Base-by-base conservation (phyloP, 1,140 invertebrate genomes). In the Tenebrio molitor region DNA sequence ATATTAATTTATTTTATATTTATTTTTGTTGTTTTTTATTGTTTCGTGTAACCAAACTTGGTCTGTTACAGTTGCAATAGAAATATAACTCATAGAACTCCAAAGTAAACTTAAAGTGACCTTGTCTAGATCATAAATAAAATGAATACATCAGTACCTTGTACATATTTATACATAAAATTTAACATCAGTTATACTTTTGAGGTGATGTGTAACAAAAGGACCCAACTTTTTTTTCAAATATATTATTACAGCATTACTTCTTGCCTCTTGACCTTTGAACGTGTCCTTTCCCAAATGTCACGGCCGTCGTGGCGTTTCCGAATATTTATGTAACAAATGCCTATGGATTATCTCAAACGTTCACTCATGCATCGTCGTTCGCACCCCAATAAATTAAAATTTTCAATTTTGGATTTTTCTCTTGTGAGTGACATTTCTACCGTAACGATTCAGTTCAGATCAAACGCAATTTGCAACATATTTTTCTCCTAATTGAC, bases 1-100 rank as follows among this genome's bases (percentile, higher is more conserved):
- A 79, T 79, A 79, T 78, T 78, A 77, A 76, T 79, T 78, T 77
- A 76, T 76, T 79, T 79, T 77, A 73, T 77, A 77, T 78, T 78
- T 77, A 74, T 75, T 77, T 72, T 76, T 72, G 65, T 73, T 44
- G 65, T 73, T 44, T 62, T 72, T 46, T 29, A 63, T 76, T 72
- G 70, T 68, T 72, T 76, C 72, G n/a, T 72, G 70, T 75, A 75
- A 72, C 73, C 73, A 75, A 75, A 75, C 73, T 75, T 62, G 46
- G 63, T 71, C 73, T 74, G 73, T 74, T 62, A 44, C 44, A 63
- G 62, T 46, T 67, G 36, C 23, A 42, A 67, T 44, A 67, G 36
- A 64, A 64, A 34, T 50, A 72, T 67, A 75, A 65, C 33, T 65
- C 33, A 65, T 65, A 63, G 50, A 74, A 74, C 72, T 76, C 74